Conservation (phyloP, 2,888 invertebrate species). For the Noctuana brunneofusca region DNA sequence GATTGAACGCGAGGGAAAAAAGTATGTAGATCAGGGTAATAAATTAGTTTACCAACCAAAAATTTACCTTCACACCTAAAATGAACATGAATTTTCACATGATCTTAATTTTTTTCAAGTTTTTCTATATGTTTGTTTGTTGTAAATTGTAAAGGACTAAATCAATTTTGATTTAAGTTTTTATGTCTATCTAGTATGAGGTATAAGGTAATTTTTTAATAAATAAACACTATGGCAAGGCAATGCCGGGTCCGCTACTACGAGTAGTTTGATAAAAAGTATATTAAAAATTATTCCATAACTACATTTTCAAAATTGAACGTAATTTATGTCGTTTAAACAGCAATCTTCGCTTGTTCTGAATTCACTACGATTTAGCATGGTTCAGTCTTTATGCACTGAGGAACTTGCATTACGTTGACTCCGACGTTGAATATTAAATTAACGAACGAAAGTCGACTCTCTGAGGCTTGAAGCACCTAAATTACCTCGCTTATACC, state of each 20-base stretch:
- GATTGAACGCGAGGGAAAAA: no score
- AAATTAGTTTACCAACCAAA: no score
- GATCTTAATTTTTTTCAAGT: no score
- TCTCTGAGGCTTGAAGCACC: slow-evolving; percentile 31
- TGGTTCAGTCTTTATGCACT: slow-evolving; percentile 24
- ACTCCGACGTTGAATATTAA: slow-evolving; percentile 41
- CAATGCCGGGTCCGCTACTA: background rate
- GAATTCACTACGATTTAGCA: background rate
- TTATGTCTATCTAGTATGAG: no score
- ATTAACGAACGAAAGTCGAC: slow-evolving; percentile 42
- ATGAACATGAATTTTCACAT: no score
- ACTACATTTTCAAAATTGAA: background rate
- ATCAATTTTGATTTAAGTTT: no score
- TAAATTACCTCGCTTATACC: slow-evolving; percentile 2
- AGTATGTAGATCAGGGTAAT: no score
- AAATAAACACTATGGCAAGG: background rate
- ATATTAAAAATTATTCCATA: background rate
- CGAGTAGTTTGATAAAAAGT: background rate
- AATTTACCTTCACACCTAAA: no score
- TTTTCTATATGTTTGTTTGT: no score
- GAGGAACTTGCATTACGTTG: slow-evolving; percentile 36
- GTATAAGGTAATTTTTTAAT: no score
- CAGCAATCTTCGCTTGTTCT: background rate
- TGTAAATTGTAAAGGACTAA: no score
- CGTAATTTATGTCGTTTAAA: background rate